These are phyloP conservation scores for Torymus tubicola DNA, from an alignment of 2,888 invertebrate species.

Conservation along the genomic window DNA sequence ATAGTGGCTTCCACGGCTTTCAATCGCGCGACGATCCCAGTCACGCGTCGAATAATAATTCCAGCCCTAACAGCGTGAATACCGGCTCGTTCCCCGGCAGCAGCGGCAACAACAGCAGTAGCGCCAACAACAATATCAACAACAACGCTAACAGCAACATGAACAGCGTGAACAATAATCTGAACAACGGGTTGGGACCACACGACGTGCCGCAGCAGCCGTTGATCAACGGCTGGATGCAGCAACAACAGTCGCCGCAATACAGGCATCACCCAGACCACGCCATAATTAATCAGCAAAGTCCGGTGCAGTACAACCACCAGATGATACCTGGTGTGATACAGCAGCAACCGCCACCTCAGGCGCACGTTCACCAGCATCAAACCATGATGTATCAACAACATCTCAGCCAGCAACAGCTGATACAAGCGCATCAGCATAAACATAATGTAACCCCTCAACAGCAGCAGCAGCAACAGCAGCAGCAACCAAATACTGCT, in stretches of 20 bases:
- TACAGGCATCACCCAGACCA: slow-evolving; percentile 66
- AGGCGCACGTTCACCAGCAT: slow-evolving; percentile 53
- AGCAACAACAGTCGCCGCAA: slow-evolving; percentile 66
- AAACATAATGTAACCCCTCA: slow-evolving; percentile 58
- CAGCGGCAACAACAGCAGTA: slow-evolving; percentile 63
- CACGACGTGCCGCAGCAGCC: slow-evolving; percentile 61
- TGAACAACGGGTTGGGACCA: slow-evolving; percentile 58
- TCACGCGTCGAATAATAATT: slow-evolving; percentile 73
- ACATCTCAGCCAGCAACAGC: slow-evolving; percentile 58
- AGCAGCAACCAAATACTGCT: slow-evolving; percentile 25
- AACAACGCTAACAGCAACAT: slow-evolving; percentile 63
- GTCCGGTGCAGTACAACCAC: slow-evolving; percentile 57
- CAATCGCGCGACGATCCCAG: slow-evolving; percentile 72
- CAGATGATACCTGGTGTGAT: slow-evolving; percentile 52
- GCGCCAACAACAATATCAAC: slow-evolving; percentile 62
- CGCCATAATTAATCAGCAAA: slow-evolving; percentile 3
- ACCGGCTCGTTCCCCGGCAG: slow-evolving; percentile 72
- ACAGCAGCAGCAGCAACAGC: slow-evolving; percentile 50
- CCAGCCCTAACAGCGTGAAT: slow-evolving; percentile 72
- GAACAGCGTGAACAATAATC: slow-evolving; percentile 65
- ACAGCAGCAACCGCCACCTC: slow-evolving; percentile 61
- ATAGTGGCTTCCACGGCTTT: slow-evolving; percentile 76
- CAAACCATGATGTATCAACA: slow-evolving; percentile 58
- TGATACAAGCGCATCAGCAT: slow-evolving; percentile 64
- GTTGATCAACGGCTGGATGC: slow-evolving; percentile 69